phyloP scores from a whole-genome alignment of 1,140 invertebrate species.

The Aphelenchoides fujianensis region DNA sequence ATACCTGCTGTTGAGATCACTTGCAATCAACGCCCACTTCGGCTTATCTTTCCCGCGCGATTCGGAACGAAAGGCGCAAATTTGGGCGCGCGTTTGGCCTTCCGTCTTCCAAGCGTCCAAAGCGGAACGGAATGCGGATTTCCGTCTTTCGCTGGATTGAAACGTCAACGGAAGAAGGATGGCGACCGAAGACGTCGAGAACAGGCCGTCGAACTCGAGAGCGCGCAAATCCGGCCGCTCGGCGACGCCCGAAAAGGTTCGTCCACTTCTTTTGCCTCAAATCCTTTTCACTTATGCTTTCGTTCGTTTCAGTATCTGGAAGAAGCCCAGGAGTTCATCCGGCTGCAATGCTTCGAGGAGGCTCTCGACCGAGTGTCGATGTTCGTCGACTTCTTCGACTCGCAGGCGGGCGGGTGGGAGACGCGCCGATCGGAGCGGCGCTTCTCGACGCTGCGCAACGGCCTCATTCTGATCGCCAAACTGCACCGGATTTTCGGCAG shows the following conservation, averaged over 20 bases:
- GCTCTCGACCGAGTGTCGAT: background rate
- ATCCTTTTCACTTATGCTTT: background rate
- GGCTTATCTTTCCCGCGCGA: no score
- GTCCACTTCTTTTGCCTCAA: background rate
- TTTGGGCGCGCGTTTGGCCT: no score
- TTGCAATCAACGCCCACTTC: no score
- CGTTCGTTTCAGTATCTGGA: conserved; percentile 10
- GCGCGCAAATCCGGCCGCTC: background rate
- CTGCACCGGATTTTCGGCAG: conserved; percentile 18
- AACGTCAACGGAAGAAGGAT: no score
- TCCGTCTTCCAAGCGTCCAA: background rate
- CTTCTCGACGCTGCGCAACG: conserved; percentile 6
- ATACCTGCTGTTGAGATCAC: no score
- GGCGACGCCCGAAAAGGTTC: background rate
- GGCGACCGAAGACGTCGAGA: no score
- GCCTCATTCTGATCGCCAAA: conserved; percentile 12
- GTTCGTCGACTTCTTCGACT: conserved; percentile 8
- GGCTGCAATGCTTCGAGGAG: conserved; percentile 1
- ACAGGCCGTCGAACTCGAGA: background rate
- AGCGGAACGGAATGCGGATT: no score
- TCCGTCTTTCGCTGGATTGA: no score
- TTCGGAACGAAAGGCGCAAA: no score
- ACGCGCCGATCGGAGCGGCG: background rate
- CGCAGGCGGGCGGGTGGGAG: background rate
- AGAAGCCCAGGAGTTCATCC: conserved; percentile 16